phyloP scores from a whole-genome alignment of 1,140 invertebrate species.

The Stegodyphus dumicola region DNA sequence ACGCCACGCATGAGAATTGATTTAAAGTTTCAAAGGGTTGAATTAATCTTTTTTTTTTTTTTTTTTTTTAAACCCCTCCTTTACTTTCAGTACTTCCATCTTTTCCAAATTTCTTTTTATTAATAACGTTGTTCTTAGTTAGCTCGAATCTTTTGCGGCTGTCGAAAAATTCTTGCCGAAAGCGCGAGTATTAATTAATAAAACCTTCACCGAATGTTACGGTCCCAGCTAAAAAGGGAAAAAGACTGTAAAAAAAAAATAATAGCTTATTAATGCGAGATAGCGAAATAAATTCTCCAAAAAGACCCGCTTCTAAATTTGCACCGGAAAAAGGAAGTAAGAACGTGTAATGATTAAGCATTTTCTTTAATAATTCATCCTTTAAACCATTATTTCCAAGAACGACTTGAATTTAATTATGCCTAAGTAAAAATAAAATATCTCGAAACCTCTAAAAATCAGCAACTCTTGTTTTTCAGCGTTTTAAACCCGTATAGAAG shows the following conservation, averaged over 20 bases:
- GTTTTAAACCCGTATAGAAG: no score
- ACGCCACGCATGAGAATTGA: slow-evolving; percentile 52
- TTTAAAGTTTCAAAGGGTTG: slow-evolving; percentile 61
- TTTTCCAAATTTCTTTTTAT: not conserved
- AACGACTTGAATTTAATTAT: slow-evolving; percentile 49
- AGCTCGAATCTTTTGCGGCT: not conserved
- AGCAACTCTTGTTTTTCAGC: no score
- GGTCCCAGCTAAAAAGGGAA: not conserved
- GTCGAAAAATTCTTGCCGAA: slow-evolving; percentile 26
- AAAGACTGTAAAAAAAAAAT: slow-evolving; percentile 11
- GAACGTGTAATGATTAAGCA: slow-evolving; percentile 12
- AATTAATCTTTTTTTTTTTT: slow-evolving; percentile 38
- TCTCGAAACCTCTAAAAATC: no score
- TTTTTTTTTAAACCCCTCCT: slow-evolving; percentile 8
- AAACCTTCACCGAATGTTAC: slow-evolving; percentile 15
- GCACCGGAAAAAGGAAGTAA: slow-evolving; percentile 15
- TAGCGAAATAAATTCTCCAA: not conserved
- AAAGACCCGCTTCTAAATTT: not conserved
- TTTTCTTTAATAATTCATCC: slow-evolving; percentile 46
- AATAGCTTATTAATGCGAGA: slow-evolving; percentile 17
- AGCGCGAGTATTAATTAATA: slow-evolving; percentile 47
- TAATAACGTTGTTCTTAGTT: not conserved
- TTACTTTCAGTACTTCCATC: not conserved
- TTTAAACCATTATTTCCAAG: slow-evolving; percentile 46
- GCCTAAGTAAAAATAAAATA: not conserved